These are phyloP conservation scores for Nasua narica DNA, from an alignment of 2,797 vertebrate species.

Conservation along the genomic window DNA sequence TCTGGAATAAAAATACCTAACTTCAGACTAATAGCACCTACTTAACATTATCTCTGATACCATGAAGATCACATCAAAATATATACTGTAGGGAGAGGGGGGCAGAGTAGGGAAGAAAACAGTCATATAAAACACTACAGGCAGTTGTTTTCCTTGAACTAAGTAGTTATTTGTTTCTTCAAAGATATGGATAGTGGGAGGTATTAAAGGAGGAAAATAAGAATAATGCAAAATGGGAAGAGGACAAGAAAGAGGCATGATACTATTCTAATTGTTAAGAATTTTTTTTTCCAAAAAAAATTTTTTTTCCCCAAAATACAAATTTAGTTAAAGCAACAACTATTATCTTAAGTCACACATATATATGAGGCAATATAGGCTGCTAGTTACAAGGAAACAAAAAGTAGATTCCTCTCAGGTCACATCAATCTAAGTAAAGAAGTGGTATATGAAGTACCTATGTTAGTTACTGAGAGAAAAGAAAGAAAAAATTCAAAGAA, in stretches of 20 bases:
- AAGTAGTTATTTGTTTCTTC: not conserved
- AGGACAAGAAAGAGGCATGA: not conserved
- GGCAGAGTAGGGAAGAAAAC: not conserved
- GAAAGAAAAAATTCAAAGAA: not conserved
- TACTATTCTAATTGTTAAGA: not conserved
- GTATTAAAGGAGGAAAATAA: not conserved
- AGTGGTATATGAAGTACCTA: not conserved
- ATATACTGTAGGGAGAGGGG: not conserved
- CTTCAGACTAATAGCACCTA: not conserved
- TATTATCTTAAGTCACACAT: not conserved
- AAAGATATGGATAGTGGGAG: not conserved
- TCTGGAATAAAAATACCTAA: slow-evolving; percentile 7
- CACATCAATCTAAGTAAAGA: not conserved
- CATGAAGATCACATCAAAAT: not conserved
- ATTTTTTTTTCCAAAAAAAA: not conserved
- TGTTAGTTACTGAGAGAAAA: not conserved
- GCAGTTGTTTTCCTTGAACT: not conserved
- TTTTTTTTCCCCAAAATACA: not conserved
- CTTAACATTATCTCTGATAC: not conserved
- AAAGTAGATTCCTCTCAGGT: not conserved
- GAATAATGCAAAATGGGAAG: not conserved
- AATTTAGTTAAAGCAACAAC: not conserved
- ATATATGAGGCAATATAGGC: not conserved
- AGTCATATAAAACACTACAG: not conserved
- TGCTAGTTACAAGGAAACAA: not conserved